These are phyloP conservation scores for Euborellia annulipes DNA, from an alignment of 1,140 invertebrate species.

Conservation along the genomic window DNA sequence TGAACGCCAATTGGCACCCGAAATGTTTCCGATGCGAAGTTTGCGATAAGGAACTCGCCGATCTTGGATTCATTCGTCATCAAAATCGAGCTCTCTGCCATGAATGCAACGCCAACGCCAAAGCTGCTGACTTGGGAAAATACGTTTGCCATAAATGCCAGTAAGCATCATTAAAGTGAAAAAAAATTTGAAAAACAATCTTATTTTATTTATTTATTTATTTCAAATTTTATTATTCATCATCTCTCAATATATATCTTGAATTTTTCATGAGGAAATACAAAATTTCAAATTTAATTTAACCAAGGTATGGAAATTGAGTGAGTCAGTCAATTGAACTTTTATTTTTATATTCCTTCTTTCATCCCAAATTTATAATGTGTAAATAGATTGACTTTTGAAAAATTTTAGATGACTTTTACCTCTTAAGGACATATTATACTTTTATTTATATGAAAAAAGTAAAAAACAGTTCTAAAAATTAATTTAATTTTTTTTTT, in stretches of 20 bases:
- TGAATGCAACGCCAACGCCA: slow-evolving; percentile 90
- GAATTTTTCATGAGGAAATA: slow-evolving; percentile 6
- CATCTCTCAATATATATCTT: no score
- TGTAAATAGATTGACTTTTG: slow-evolving; percentile 8
- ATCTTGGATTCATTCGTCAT: slow-evolving; percentile 94
- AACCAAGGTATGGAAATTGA: no score
- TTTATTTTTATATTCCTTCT: no score
- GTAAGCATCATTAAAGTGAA: no score
- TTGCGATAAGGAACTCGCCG: slow-evolving; percentile 80
- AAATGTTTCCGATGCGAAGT: slow-evolving; percentile 92
- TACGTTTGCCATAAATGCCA: slow-evolving; percentile 99
- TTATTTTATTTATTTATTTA: slow-evolving; percentile 8
- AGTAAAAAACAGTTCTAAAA: slow-evolving; percentile 2
- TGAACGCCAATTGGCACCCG: slow-evolving; percentile 98
- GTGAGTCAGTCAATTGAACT: no score
- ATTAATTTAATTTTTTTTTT: background rate
- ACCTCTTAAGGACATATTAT: no score
- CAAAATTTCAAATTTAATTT: no score
- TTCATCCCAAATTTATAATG: slow-evolving; percentile 1
- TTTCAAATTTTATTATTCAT: background rate
- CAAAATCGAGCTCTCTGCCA: slow-evolving; percentile 86
- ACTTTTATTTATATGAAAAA: slow-evolving; percentile 3
- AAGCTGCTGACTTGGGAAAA: slow-evolving; percentile 87
- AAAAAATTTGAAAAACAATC: no score
- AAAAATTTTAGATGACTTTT: no score